These are phyloP conservation scores for Chiridota heheva DNA, from an alignment of 35 echinoderm and acorn worm species.

Conservation along the genomic window DNA sequence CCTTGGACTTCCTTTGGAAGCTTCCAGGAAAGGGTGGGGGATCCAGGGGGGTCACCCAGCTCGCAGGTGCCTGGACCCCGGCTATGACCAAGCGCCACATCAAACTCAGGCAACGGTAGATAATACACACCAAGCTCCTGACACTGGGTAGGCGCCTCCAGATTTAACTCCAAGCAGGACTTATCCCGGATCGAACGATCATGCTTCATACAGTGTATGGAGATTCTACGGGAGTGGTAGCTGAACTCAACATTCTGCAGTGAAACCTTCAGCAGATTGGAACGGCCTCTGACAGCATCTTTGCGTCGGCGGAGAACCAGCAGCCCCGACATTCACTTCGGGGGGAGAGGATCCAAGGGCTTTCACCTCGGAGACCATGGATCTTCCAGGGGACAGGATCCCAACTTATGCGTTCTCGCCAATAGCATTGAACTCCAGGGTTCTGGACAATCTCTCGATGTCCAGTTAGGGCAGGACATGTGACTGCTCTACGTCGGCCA, in stretches of 20 bases:
- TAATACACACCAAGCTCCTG: too few relatives aligned
- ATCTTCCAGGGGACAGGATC: slow-evolving; percentile 27
- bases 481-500: neutral
- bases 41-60: neutral
- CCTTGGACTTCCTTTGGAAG: neutral
- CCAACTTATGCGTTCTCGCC: slow-evolving; percentile 28
- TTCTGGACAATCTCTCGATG: neutral
- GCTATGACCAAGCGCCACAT: neutral
- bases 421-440: slow-evolving; percentile 12
- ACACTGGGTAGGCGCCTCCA: too few relatives aligned
- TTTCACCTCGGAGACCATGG: slow-evolving; percentile 24
- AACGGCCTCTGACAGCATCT: slow-evolving; percentile 22
- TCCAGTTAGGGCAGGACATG: neutral
- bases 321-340: slow-evolving; percentile 23
- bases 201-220: neutral
- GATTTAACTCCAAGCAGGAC: too few relatives aligned
- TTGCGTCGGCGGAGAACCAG: slow-evolving; percentile 4
- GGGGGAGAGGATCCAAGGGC: slow-evolving; percentile 2
- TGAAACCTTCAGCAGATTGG: neutral
- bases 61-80: neutral
- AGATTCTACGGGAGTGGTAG: neutral
- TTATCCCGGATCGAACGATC: neutral
- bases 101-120: neutral
- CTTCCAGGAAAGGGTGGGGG: slow-evolving; percentile 18
- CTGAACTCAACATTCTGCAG: neutral